Conservation (phyloP, 2,113 vertebrate species). For the Ceyx margarethae region DNA sequence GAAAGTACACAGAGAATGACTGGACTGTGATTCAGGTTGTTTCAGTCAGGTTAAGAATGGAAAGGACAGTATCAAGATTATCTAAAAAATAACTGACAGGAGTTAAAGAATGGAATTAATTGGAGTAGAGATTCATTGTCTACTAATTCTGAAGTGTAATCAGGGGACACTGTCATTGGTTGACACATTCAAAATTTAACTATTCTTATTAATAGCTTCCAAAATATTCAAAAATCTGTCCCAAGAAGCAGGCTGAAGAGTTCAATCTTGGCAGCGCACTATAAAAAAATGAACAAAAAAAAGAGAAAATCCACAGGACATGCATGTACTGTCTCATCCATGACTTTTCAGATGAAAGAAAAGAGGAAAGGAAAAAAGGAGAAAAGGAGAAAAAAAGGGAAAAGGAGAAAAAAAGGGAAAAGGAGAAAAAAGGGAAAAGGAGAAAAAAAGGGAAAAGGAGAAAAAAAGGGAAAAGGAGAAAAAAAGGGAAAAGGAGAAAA, state of each 20-base stretch:
- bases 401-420: no score
- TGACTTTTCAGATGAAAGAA: not conserved
- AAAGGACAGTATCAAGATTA: slow-evolving; percentile 13
- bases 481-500: no score
- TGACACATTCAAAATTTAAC: slow-evolving; percentile 54
- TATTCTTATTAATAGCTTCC: slow-evolving; percentile 37
- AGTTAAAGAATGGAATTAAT: slow-evolving; percentile 46
- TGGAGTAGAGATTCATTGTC: slow-evolving; percentile 36
- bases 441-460: no score
- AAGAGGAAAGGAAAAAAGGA: no score
- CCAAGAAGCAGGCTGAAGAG: not conserved
- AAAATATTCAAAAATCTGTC: slow-evolving; percentile 18
- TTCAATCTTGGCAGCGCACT: not conserved
- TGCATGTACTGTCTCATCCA: not conserved
- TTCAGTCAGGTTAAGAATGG: not conserved
- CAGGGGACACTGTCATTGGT: slow-evolving; percentile 50
- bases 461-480: no score
- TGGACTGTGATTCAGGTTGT: not conserved
- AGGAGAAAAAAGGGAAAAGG: no score
- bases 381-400: no score
- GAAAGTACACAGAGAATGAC: not conserved
- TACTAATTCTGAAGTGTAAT: slow-evolving; percentile 61
- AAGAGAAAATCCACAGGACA: not conserved
- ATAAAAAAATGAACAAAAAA: not conserved
- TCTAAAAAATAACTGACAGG: slow-evolving; percentile 26